Evolutionary conservation across 23 tunicate genomes (phyloP), one percentile per base, ranked within the genome.

Genomic region (Halocynthia aurantium): DNA sequence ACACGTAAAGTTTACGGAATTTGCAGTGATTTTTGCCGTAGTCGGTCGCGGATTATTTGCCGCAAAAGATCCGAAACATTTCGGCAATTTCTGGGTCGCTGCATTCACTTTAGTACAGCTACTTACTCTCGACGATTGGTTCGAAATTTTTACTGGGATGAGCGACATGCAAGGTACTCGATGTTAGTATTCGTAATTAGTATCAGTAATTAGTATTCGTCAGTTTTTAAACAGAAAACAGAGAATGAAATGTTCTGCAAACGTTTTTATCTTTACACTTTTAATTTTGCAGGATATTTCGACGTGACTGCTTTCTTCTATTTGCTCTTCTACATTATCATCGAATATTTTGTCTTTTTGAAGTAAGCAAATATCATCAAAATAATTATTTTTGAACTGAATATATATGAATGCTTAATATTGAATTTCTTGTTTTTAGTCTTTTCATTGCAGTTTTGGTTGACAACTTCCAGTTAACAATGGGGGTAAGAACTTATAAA

Each of bases 401-500:
- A 22, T n/a, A 20, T 20, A 51, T 40, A 18, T 15, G 5, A n/a
- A 67, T 67, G 12, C 4, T 31, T 31, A 31, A 31, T 31, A 31
- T 31, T 31, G 2, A 31, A 31, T 83, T 50, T 75, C 62, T 67
- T 52, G 63, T 53, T 73, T 81, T 61, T 72, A 90, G 97, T 69
- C 69, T 90, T 7, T 90, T 90, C 77, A 90, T 90, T 53, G 97
- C 97, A 63, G 97, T 90, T 31, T 71, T 90, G 81, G 97, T 85
- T 64, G 97, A 90, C 81, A 90, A 90, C 70, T 90, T 90, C 76
- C 97, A 90, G 62, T 77, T 90, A 7, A 90, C 97, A 5, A 62
- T 90, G 8, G 68, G 81, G 71, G 97, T 90, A 80, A 81, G 85
- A 61, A 1, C 50, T 65, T 65, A 31, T 22, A 31, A 4, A 12